Base-by-base conservation (phyloP, 1,140 invertebrate species). In the Trissolcus basalis region DNA sequence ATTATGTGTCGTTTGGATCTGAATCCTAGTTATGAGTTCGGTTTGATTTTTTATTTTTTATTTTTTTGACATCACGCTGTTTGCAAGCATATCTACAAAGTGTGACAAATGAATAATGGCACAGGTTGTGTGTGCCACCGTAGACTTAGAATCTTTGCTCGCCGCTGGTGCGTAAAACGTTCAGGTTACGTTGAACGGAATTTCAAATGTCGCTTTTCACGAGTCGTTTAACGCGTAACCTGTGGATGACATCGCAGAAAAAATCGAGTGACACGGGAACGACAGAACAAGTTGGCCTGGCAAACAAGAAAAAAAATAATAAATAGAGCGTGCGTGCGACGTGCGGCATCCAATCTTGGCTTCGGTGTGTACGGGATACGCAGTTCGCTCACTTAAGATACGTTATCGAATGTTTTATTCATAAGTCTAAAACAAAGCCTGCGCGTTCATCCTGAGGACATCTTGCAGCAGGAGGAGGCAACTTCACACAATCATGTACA, bases 361-460 rank as follows among this genome's bases (percentile, higher is more conserved):
- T n/a, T n/a, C n/a, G n/a, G n/a, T n/a, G n/a, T n/a, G n/a, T n/a
- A 15, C 16, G 13, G 14, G 50, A 10, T 36, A 49, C 5, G 8
- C 4, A 13, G 49, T 59, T 12, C 36, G 67, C 15, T 47, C 48
- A 54, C 35, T 13, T 59, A 14, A 87, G 86, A 87, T 87, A 83
- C 82, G 81, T 86, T 87, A 87, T 88, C 87, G 85, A 86, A 88
- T 88, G 85, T 87, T 87, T 88, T 87, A 88, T 88, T 88, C 86
- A 87, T 87, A 83, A 87, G 82, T 55, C 69, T 77, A 82, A 82
- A 87, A 88, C 85, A 88, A 87, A 87, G 86, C 83, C 83, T 79
- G 83, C 78, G 80, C 81, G n/a, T n/a, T 87, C 86, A 87, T 88
- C 85, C 80, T 81, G 85, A 86, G 86, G 87, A 88, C 86, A 88